A percentile compares a stretch with the other conserved stretches of the same genome.
Evolutionary conservation across 35 echinoderm and acorn worm genomes (phyloP).

Genomic region (Anneissia japonica): DNA sequence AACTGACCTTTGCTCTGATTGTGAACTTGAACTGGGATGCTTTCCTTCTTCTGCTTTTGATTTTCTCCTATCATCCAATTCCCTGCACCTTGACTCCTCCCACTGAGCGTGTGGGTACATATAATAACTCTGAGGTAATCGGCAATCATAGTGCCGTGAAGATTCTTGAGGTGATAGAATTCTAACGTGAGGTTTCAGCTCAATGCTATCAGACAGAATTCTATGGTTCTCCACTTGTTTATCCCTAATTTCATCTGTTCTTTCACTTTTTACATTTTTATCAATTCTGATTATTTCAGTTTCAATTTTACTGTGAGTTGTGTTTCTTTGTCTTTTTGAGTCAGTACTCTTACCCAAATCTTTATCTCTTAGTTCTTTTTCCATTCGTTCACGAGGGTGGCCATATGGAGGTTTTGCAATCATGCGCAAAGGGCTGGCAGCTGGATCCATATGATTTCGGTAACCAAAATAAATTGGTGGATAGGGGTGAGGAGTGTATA

Average conservation of each 20-base stretch:
- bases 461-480: background rate
- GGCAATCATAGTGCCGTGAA: background rate
- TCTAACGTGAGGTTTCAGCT: background rate
- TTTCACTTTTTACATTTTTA: background rate
- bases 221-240: conserved; percentile 2
- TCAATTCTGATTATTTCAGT: background rate
- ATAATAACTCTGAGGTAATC: background rate
- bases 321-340: background rate
- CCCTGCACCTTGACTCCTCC: background rate
- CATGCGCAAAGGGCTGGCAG: background rate
- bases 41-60: background rate
- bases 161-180: background rate
- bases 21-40: background rate
- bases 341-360: background rate
- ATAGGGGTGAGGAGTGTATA: background rate
- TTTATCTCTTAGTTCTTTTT: background rate
- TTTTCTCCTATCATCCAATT: background rate
- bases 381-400: background rate
- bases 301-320: background rate
- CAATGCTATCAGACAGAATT: background rate
- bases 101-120: background rate
- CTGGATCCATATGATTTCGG: background rate
- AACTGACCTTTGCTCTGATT: background rate
- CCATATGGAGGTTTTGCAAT: background rate
- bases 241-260: background rate